phyloP scores from a whole-genome alignment of 2,797 vertebrate species.

The Sternarchorhynchus goeldii region DNA sequence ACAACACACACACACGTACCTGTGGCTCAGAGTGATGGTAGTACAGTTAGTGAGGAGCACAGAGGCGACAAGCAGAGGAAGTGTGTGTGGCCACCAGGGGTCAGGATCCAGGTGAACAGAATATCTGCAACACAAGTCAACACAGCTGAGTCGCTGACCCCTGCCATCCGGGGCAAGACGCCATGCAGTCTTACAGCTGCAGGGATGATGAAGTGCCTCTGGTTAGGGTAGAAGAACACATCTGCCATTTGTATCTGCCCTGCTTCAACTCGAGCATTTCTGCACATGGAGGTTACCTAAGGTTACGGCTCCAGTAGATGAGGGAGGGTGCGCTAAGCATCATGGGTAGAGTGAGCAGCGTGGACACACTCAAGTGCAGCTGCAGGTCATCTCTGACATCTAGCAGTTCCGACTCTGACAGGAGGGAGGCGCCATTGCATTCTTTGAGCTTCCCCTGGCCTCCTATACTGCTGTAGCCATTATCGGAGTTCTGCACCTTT shows the following conservation, averaged over 20 bases:
- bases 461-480: constrained; percentile 49
- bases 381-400: constrained; percentile 81
- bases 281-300: constrained; percentile 77
- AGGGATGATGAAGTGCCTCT: neutral
- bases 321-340: constrained; percentile 85
- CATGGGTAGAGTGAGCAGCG: constrained; percentile 79
- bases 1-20: constrained; percentile 72
- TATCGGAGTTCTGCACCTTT: constrained; percentile 58
- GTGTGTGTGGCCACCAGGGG: constrained; percentile 82
- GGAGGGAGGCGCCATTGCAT: constrained; percentile 58
- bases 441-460: constrained; percentile 52
- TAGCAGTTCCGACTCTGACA: constrained; percentile 65
- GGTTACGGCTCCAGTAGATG: constrained; percentile 89
- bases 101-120: constrained; percentile 85
- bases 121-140: constrained; percentile 74
- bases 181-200: neutral
- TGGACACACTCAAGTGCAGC: constrained; percentile 83
- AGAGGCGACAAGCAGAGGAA: constrained; percentile 79
- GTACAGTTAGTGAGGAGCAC: constrained; percentile 86
- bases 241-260: too few species aligned
- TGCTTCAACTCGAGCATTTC: too few species aligned
- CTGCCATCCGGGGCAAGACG: neutral
- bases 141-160: neutral
- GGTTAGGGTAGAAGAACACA: too few species aligned
- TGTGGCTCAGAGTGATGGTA: constrained; percentile 78